Base-by-base conservation (phyloP, 2,888 invertebrate genomes). In the Mimas tiliae region DNA sequence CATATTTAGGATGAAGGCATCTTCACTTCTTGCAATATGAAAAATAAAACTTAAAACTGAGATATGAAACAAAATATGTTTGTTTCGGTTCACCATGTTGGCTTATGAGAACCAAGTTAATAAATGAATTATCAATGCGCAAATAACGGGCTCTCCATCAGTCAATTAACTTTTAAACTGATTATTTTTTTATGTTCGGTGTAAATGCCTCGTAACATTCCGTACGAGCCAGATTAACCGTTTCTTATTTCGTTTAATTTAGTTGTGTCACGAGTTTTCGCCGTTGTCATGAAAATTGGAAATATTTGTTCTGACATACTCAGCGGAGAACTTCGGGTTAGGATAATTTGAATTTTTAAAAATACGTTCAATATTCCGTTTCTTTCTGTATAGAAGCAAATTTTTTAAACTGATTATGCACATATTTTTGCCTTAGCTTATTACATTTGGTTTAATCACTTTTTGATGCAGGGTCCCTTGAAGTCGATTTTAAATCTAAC, bases 171-270 rank as follows among this genome's bases (percentile, higher is more conserved):
- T 58, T 42, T 42, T 16, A 33, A 14, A 12, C 58, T 42, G 58
- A 58, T 58, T 58, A 58, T 42, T 58, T 38, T 58, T 58, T 58
- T 58, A 58, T 58, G 58, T 42, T 42, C 42, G 42, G 12, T 12
- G 12, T 58, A 42, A 58, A 38, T 42, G 58, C 42, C 38, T 38
- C 19, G 19, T 42, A 58, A 58, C 27, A 33, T 38, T 16, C n/a
- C 0, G 16, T 38, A n/a, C 6, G 19, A 6, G 42, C 19, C 19
- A 21, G 50, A 50, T 50, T 50, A 50, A 50, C 8, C 19, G 11
- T 50, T 50, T 50, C 19, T 48, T 16, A 48, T 48, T 48, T 16
- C n/a, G 48, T 16, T 47, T 47, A 27, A 27, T 27, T 27, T 27
- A 27, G 27, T 27, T 27, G 27, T 3, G 27, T 27, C 27, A 27